Percentiles rank a stretch among this genome's conserved stretches.
Evolutionary conservation across 2,113 vertebrate genomes (phyloP).

Genomic region (Ammodytes marinus): DNA sequence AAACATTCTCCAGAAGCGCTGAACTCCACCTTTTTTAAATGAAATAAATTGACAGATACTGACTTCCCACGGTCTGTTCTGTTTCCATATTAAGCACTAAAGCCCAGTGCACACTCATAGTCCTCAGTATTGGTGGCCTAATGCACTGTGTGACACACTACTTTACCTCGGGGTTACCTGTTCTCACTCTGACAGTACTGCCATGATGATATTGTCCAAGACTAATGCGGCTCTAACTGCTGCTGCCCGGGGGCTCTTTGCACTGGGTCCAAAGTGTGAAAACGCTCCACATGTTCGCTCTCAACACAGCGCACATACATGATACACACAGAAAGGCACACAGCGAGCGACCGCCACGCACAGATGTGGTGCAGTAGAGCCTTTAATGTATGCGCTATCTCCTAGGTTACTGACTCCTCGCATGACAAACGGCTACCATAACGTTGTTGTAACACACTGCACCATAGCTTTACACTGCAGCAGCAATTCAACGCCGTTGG

Average conservation of each 20-base stretch:
- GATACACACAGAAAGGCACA: not conserved
- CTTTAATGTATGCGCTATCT: constrained; percentile 43
- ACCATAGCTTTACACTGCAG: constrained; percentile 28
- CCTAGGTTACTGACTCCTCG: constrained; percentile 27
- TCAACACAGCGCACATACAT: not conserved
- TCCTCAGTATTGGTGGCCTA: constrained; percentile 39
- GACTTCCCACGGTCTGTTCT: not conserved
- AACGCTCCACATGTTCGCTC: constrained; percentile 36
- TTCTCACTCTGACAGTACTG: constrained; percentile 42
- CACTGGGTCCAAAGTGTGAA: constrained; percentile 51
- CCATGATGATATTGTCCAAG: constrained; percentile 55
- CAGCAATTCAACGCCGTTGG: constrained; percentile 8
- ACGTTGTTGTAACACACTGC: not conserved
- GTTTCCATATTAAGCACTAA: constrained; percentile 24
- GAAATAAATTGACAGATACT: not conserved
- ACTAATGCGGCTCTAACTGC: constrained; percentile 58
- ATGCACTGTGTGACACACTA: constrained; percentile 45
- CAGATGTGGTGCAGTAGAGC: constrained; percentile 47
- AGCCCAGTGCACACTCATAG: not conserved
- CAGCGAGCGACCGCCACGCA: not conserved
- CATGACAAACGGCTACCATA: constrained; percentile 34
- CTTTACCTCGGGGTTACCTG: constrained; percentile 56
- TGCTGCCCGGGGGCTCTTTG: constrained; percentile 23
- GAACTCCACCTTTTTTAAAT: too few species aligned
- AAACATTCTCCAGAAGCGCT: too few species aligned